Evolutionary conservation across 2,113 vertebrate species (phyloP), one percentile per base, ranked within the genome.

Genomic region (Austrofundulus limnaeus): DNA sequence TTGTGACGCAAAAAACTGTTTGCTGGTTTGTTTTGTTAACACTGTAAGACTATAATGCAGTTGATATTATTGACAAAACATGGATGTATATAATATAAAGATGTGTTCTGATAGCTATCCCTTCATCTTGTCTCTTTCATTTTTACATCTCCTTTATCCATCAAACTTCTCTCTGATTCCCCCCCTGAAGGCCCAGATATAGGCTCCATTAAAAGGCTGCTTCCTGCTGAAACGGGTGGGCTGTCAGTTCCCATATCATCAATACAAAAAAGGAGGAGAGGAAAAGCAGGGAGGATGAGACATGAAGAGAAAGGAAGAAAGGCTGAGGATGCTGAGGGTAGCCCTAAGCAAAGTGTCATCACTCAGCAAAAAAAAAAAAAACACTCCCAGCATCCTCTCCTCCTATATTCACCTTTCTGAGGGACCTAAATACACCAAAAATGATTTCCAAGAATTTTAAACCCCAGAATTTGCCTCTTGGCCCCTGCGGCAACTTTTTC

Each of bases 401-500:
- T 55, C 67, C 64, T 28, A 37, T 57, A 68, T 66, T 55, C 59
- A 34, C 58, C 45, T 66, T 53, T 20, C 59, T 55, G 28, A 48
- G 61, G 61, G 59, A 72, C 31, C 54, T 63, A 42, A 61, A 57
- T 66, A 65, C 49, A 58, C 69, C 57, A 59, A 65, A n/a, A 61
- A 72, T 68, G 62, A 71, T 75, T 75, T 85, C 63, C 24, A 77
- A 74, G 72, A 70, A 74, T 63, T 68, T 81, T 17, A 12, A 79
- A 61, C 47, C 54, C 47, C 48, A 31, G 55, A 76, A 79, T 78
- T 55, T 51, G 66, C 54, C 51, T 74, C 23, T 61, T 16, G 7
- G 56, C 43, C 70, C 63, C 61, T 47, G 51, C 17, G 58, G 83
- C 66, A 39, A 34, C 63, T 53, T 37, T 34, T 34, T 34, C 9